These are phyloP conservation scores for Sternarchorhynchus goeldii DNA, from an alignment of 2,797 vertebrate species.

Conservation along the genomic window DNA sequence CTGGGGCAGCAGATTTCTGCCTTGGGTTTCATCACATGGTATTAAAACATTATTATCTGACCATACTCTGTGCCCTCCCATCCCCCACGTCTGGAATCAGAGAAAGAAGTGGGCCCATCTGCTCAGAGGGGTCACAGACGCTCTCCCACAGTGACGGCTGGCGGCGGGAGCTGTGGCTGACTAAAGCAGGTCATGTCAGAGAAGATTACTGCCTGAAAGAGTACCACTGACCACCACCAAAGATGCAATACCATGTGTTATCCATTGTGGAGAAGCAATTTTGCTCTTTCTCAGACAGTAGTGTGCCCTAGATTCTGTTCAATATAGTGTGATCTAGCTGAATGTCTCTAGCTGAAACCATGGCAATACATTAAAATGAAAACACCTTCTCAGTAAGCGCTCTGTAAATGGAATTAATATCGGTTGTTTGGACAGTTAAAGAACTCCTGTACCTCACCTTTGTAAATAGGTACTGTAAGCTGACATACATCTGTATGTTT, in stretches of 20 bases:
- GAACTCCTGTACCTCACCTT: constrained; percentile 29
- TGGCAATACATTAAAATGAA: too few relatives aligned
- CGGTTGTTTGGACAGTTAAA: too few relatives aligned
- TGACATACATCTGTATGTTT: constrained; percentile 40
- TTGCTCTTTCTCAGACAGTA: too few relatives aligned
- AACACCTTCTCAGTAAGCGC: too few relatives aligned
- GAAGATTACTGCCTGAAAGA: neutral
- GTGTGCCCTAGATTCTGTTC: too few relatives aligned
- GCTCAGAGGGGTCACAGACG: constrained; percentile 46
- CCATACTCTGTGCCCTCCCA: constrained; percentile 60
- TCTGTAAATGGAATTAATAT: too few relatives aligned
- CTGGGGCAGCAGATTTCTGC: constrained; percentile 54
- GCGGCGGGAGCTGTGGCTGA: constrained; percentile 33
- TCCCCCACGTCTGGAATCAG: constrained; percentile 59
- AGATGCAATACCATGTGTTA: neutral
- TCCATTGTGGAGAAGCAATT: neutral
- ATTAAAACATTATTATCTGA: constrained; percentile 55
- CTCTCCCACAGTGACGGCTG: constrained; percentile 56
- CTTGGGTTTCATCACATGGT: constrained; percentile 31
- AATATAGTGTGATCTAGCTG: too few relatives aligned
- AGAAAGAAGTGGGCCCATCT: constrained; percentile 49
- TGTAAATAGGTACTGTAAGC: constrained; percentile 24
- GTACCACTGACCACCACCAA: neutral
- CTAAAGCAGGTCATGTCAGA: constrained; percentile 23
- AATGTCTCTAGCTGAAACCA: too few relatives aligned